Evolutionary conservation across 2,113 vertebrate genomes (phyloP).

Genomic region (Eolophus roseicapilla): DNA sequence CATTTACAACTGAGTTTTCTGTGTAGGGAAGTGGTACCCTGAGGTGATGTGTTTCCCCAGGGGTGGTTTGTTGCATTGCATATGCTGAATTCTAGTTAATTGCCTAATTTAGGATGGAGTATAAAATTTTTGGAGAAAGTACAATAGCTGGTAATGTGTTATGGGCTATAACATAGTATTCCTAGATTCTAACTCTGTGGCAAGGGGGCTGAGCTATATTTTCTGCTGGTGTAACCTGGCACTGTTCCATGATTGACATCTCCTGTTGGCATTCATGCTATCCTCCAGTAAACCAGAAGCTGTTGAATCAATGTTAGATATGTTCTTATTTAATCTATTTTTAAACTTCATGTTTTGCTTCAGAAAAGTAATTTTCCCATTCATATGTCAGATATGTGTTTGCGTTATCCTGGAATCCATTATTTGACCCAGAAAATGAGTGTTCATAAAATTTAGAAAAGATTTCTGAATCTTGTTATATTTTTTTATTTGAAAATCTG

Average conservation of each 20-base stretch:
- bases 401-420: neutral
- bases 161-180: neutral
- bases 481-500: neutral
- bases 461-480: neutral
- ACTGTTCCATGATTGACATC: neutral
- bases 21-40: neutral
- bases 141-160: neutral
- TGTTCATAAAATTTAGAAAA: neutral
- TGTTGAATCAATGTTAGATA: neutral
- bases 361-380: neutral
- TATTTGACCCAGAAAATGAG: neutral
- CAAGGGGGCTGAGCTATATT: neutral
- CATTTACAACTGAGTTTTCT: neutral
- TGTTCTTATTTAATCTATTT: neutral
- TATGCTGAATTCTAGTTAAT: neutral
- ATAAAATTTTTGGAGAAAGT: neutral
- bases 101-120: neutral
- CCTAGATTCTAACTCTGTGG: neutral
- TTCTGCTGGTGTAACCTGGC: neutral
- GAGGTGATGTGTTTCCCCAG: accelerated
- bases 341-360: neutral
- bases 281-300: neutral
- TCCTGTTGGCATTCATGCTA: neutral
- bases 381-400: neutral
- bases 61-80: neutral